These are phyloP conservation scores for Patella ulyssiponensis DNA, from an alignment of 2,888 invertebrate species.

Conservation along the genomic window DNA sequence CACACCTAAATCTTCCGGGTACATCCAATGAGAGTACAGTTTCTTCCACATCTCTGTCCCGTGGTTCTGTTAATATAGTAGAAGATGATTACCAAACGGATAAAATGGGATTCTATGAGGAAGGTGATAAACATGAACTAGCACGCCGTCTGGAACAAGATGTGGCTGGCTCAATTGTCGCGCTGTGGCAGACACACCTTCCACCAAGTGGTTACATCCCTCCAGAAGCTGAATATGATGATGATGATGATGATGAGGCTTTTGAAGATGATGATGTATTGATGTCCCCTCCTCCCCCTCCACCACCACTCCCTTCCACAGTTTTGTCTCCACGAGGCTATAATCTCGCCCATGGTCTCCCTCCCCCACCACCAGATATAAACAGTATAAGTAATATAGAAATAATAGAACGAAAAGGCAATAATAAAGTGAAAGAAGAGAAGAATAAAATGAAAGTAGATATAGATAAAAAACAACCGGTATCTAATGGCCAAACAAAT, in stretches of 20 bases:
- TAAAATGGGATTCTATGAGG: slow-evolving; percentile 18
- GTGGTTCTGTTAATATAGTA: slow-evolving; percentile 10
- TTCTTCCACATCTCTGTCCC: neutral
- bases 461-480: too few relatives aligned
- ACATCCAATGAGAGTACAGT: neutral
- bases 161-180: slow-evolving; percentile 37
- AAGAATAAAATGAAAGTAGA: too few relatives aligned
- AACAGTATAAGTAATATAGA: too few relatives aligned
- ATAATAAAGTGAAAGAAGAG: too few relatives aligned
- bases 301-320: neutral
- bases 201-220: slow-evolving; percentile 21
- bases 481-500: too few relatives aligned
- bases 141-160: slow-evolving; percentile 39
- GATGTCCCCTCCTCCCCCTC: neutral
- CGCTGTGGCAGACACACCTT: slow-evolving; percentile 38
- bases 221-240: slow-evolving; percentile 25
- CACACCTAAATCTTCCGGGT: neutral
- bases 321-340: too few relatives aligned
- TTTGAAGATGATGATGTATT: slow-evolving; percentile 30
- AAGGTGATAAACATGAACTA: slow-evolving; percentile 37
- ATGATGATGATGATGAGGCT: slow-evolving; percentile 36
- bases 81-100: slow-evolving; percentile 22
- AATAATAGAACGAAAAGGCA: too few relatives aligned
- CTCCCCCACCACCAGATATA: too few relatives aligned
- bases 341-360: too few relatives aligned